A percentile compares a stretch with the other conserved stretches of the same genome.
Evolutionary conservation across 1,140 invertebrate species (phyloP).

Genomic region (Nilaparvata lugens): DNA sequence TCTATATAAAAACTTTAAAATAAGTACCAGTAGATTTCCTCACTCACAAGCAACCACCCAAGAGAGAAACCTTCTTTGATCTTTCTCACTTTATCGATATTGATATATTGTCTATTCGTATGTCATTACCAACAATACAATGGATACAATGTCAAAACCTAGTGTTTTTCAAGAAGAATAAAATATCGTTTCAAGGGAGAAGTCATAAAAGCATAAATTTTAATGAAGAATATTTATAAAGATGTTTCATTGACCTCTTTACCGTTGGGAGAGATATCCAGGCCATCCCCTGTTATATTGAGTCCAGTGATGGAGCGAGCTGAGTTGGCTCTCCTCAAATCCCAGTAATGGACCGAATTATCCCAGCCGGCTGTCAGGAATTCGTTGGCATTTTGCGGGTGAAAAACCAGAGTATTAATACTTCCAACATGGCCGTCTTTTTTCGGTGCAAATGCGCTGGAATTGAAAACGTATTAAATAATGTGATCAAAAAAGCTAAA

Average conservation of each 20-base stretch:
- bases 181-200: not conserved
- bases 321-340: slow-evolving; percentile 46
- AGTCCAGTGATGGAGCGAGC: slow-evolving; percentile 48
- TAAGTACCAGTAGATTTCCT: no score
- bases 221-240: not conserved
- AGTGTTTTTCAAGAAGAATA: not conserved
- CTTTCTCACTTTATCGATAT: no score
- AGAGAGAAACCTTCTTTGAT: no score
- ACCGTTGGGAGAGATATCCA: slow-evolving; percentile 57
- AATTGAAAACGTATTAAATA: no score
- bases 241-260: slow-evolving; percentile 40
- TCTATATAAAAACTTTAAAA: no score
- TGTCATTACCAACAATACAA: not conserved
- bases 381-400: slow-evolving; percentile 52
- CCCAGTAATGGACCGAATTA: slow-evolving; percentile 58
- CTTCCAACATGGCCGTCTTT: slow-evolving; percentile 52
- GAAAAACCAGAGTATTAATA: slow-evolving; percentile 55
- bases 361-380: slow-evolving; percentile 65
- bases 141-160: not conserved
- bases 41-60: no score
- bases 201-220: slow-evolving; percentile 1
- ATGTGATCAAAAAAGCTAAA: no score
- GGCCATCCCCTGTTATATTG: slow-evolving; percentile 59
- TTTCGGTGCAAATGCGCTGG: no score
- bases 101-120: no score